These are phyloP conservation scores for Apis laboriosa DNA, from an alignment of 1,140 invertebrate species.

Conservation along the genomic window DNA sequence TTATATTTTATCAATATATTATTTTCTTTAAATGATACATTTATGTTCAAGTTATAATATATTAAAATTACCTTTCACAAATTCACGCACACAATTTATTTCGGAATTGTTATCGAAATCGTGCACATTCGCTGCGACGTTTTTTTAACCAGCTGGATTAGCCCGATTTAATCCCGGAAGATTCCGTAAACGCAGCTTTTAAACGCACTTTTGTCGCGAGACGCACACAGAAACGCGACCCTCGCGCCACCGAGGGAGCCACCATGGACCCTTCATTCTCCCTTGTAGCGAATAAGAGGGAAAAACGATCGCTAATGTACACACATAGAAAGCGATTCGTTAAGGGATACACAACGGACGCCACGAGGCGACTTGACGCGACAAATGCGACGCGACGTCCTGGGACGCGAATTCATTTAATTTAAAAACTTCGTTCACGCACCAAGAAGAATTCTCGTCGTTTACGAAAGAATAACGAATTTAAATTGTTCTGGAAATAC, in stretches of 20 bases:
- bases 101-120: not conserved
- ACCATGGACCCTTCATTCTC: slow-evolving; percentile 6
- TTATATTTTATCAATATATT: no score
- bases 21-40: no score
- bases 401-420: slow-evolving; percentile 43
- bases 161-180: slow-evolving; percentile 9
- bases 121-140: not conserved
- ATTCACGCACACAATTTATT: not conserved
- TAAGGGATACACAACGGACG: slow-evolving; percentile 20
- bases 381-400: not conserved
- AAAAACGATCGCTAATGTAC: slow-evolving; percentile 52
- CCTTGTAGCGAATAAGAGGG: slow-evolving; percentile 22
- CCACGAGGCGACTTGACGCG: not conserved
- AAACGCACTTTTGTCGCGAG: slow-evolving; percentile 14
- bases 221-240: slow-evolving; percentile 12
- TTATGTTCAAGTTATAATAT: no score
- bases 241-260: slow-evolving; percentile 1
- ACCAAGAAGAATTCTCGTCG: slow-evolving; percentile 7
- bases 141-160: not conserved
- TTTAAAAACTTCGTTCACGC: not conserved
- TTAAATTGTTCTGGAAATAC: not conserved
- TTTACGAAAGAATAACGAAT: slow-evolving; percentile 22
- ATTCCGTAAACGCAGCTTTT: not conserved
- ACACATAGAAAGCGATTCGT: slow-evolving; percentile 35
- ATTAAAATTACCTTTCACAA: no score